Evolutionary conservation across 2,888 invertebrate genomes (phyloP), one percentile per base, ranked within the genome.

Genomic region (Ophonus ardosiacus): DNA sequence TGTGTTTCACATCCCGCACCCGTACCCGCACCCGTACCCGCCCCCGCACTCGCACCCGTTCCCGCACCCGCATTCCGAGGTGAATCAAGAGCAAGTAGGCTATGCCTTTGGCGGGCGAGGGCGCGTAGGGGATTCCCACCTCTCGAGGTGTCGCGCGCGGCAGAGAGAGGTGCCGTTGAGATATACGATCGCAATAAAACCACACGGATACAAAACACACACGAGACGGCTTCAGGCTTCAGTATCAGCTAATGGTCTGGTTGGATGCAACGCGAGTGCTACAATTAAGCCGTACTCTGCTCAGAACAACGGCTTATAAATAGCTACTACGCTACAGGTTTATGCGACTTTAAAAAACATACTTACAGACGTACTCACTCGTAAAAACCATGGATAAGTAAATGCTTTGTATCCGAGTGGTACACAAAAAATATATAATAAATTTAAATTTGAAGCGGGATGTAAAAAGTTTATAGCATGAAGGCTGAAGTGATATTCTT

Each of bases 131-230:
- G 24, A 63, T 18, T 24, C 56, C 4, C 13, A 31, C 63, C 63
- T 21, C 79, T 17, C 7, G 40, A 71, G 82, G 68, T 56, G 82
- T 56, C 65, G 56, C 63, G 38, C 38, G 7, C 17, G 17, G 6
- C 40, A 68, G 40, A 24, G 68, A n/a, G 57, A 78, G 80, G 86
- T 63, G 86, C 81, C 65, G 84, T 17, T 81, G 80, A 84, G 80
- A 86, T 86, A 86, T 86, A 86, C 82, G 86, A 80, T 68, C 79
- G 86, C 81, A 79, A 84, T 86, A 86, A 86, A 86, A 86, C 86
- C 38, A 80, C 84, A 56, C 31, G 63, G 78, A 86, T 74, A 86
- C 86, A 86, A 86, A 84, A 86, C 84, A 84, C 84, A 57, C 56
- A 74, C 18, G 31, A 56, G 68, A 51, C 40, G 74, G 80, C n/a